A percentile compares a stretch with the other conserved stretches of the same genome.
phyloP scores from a whole-genome alignment of 1,140 invertebrate genomes.

The Bemisia tabaci region DNA sequence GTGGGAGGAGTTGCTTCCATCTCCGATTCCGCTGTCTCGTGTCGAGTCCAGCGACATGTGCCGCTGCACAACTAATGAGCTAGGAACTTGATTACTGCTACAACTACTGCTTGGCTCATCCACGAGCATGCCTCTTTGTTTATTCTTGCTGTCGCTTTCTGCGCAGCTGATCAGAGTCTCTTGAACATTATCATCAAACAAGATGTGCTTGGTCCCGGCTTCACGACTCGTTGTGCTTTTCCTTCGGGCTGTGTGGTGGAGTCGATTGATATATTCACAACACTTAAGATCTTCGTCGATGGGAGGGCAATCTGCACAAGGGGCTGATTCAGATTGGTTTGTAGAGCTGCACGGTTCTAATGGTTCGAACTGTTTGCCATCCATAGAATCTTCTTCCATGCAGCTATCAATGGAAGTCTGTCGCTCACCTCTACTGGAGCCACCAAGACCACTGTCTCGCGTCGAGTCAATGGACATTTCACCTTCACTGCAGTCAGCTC shows the following conservation, averaged over 20 bases:
- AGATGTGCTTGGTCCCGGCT: background rate
- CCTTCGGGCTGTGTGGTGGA: background rate
- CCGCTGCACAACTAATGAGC: slow-evolving; percentile 11
- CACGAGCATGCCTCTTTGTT: background rate
- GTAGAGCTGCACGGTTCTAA: background rate
- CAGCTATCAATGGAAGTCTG: slow-evolving; percentile 9
- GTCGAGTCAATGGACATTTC: slow-evolving; percentile 39
- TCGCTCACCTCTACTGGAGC: slow-evolving; percentile 29
- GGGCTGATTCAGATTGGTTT: background rate
- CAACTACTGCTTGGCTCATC: background rate
- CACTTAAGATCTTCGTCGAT: background rate
- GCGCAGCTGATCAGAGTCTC: background rate
- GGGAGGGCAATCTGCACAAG: background rate
- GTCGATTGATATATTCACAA: background rate
- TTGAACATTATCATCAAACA: background rate
- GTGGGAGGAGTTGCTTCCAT: slow-evolving; percentile 20
- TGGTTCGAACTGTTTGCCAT: background rate
- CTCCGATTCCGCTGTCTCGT: slow-evolving; percentile 24
- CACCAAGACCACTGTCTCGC: slow-evolving; percentile 38
- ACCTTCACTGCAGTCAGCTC: slow-evolving; percentile 11
- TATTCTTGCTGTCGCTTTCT: background rate
- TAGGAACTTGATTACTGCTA: background rate
- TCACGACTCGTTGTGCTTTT: background rate
- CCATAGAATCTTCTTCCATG: slow-evolving; percentile 11
- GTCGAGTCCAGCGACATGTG: slow-evolving; percentile 25